Evolutionary conservation across 2,113 vertebrate genomes (phyloP), one percentile per base, ranked within the genome.

Genomic region (Cheilinus undulatus): DNA sequence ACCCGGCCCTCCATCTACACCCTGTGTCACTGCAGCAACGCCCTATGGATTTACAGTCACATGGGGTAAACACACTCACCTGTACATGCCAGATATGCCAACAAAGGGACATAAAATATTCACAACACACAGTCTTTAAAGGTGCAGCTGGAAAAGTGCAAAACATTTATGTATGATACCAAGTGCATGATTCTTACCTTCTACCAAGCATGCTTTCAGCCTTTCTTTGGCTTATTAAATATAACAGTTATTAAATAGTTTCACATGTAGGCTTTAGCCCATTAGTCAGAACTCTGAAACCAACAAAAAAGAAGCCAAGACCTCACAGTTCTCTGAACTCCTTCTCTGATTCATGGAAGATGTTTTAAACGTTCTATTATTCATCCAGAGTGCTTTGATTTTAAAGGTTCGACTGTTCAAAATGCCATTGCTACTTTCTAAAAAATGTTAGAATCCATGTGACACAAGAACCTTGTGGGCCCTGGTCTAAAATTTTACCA

Each of bases 1-100:
- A 88, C 98, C 98, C 0, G 97, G 97, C 27, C 95, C 97, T 45
- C 97, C 98, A 0, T 92, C 95, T 64, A 93, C 94, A 71, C 97
- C 96, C 0, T 76, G 94, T 34, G 76, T 96, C 66, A 93, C 93
- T 40, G 93, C 93, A 3, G 89, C 93, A 0, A 95, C 95, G 17
- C 91, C 96, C 49, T 95, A 96, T 13, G 92, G 96, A 89, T 97
- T 99, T 4, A 95, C 92, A 3, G 94, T 99, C 75, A 95, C 95
- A 69, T 99, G 98, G 98, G 97, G 98, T 99, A 95, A 86, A 64
- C 1, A 51, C 8, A 66, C 17, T 11, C 42, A 62, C 49, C 22
- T 30, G 30, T 9, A 24, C 23, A 48, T 2, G 3, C 27, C 10
- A 3, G 15, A 11, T 7, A 36, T 5, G 10, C 12, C 9, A 1